Conservation (phyloP, 2,113 vertebrate genomes). For the Formicarius rufipectus region DNA sequence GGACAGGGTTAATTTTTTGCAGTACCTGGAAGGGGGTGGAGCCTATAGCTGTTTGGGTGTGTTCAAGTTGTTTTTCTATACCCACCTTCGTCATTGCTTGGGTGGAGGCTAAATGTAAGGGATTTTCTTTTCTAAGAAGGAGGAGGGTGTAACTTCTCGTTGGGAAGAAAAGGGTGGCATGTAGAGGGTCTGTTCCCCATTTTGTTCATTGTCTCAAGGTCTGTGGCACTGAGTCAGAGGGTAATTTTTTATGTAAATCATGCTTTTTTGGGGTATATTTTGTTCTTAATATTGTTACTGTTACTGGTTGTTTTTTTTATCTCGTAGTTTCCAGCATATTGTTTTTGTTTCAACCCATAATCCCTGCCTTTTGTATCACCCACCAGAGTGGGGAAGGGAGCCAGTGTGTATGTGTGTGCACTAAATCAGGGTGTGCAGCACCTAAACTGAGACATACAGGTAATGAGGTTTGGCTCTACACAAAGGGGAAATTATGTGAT, state of each 20-base stretch:
- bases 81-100: not conserved
- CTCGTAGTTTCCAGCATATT: not conserved
- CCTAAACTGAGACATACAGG: not conserved
- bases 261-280: not conserved
- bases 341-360: not conserved
- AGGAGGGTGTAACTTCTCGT: accelerated
- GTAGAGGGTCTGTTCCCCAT: not conserved
- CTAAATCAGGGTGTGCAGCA: not conserved
- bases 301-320: not conserved
- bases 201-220: not conserved
- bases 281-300: not conserved
- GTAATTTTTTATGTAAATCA: not conserved
- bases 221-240: no score
- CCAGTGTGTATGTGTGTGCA: not conserved
- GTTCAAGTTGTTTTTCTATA: not conserved
- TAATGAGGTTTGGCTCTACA: not conserved
- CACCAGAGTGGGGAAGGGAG: not conserved
- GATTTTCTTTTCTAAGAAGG: not conserved
- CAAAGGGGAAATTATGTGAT: not conserved
- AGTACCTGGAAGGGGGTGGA: not conserved
- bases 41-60: not conserved
- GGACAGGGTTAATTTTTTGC: accelerated
- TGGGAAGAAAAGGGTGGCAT: not conserved
- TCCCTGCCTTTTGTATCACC: not conserved
- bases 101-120: no score